A percentile compares a stretch with the other conserved stretches of the same genome.
Evolutionary conservation across 2,113 vertebrate genomes (phyloP).

Genomic region (Mesembrinibis cayennensis): DNA sequence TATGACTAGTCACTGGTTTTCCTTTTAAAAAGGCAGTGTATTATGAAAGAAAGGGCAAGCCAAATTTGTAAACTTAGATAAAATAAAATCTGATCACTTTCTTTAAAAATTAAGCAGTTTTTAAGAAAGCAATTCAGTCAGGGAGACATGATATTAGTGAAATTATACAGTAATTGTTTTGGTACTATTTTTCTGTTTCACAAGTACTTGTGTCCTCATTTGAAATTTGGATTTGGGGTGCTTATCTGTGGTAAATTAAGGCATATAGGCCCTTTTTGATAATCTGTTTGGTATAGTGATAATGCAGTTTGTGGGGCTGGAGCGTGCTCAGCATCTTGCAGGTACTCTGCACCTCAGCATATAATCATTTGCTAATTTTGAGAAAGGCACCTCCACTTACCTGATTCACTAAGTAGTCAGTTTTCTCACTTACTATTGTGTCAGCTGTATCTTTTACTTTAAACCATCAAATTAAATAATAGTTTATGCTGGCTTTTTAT

Average conservation of each 20-base stretch:
- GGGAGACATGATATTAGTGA: background rate
- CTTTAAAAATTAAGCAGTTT: background rate
- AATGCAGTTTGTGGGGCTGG: background rate
- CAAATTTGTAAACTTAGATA: background rate
- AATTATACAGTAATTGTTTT: background rate
- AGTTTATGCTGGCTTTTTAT: constrained; percentile 70
- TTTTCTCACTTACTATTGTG: constrained; percentile 60
- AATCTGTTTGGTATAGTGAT: background rate
- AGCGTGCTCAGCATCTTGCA: background rate
- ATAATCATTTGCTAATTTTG: constrained; percentile 24
- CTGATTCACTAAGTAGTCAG: constrained; percentile 30
- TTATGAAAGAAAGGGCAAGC: background rate
- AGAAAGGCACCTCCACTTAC: constrained; percentile 22
- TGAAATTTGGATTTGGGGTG: background rate
- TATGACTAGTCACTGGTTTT: background rate
- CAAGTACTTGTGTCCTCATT: background rate
- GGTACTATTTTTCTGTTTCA: background rate
- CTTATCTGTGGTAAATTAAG: background rate
- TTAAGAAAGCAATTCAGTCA: background rate
- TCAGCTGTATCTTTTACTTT: constrained; percentile 74
- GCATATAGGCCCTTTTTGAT: background rate
- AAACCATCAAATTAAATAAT: constrained; percentile 71
- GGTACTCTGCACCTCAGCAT: background rate
- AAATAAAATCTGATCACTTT: background rate
- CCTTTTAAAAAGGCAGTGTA: background rate